Base-by-base conservation (phyloP, 2,113 vertebrate species). In the Limanda limanda region DNA sequence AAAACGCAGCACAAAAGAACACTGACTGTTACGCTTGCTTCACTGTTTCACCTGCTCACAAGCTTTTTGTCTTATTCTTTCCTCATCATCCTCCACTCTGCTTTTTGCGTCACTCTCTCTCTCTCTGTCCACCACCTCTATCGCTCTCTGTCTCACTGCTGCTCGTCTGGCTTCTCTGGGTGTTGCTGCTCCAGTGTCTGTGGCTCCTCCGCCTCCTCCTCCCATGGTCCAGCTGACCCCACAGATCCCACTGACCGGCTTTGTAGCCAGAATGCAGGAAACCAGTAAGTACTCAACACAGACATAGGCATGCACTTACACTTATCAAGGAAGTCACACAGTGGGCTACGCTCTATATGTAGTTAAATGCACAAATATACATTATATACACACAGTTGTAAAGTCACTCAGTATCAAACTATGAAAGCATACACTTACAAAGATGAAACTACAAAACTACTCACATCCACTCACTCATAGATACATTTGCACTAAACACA, bases 201-300 rank as follows among this genome's bases (percentile, higher is more conserved):
- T 98, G 92, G 97, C 97, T 93, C 97, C 97, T 76, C 98, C 98
- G 74, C 98, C 97, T 86, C 98, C 97, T 93, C 97, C 98, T 94
- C 97, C 98, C 86, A 96, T 98, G 96, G 97, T 96, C 90, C 98
- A 99, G 92, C 96, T 99, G 95, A 99, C 98, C 94, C 97, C 98
- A 95, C 98, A 99, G 97, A 99, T 99, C 94, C 98, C 97, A 93
- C 96, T 99, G 94, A 99, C 97, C 93, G 98, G 98, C 94, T 99
- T 99, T 96, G 98, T 98, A 95, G 98, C 98, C 95, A 97, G 98
- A 95, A 97, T 99, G 95, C 98, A 99, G 95, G 98, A 99, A 96
- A 99, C 98, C 96, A 99, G 98, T 99, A 97, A 99, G 98, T 98
- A 86, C 87, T 78, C 80, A 84, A 86, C 63, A 24, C 27, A 68